Percentiles rank a stretch among this genome's conserved stretches.
Evolutionary conservation across 2,113 vertebrate species (phyloP).

Genomic region (Sinocyclocheilus anshuiensis): DNA sequence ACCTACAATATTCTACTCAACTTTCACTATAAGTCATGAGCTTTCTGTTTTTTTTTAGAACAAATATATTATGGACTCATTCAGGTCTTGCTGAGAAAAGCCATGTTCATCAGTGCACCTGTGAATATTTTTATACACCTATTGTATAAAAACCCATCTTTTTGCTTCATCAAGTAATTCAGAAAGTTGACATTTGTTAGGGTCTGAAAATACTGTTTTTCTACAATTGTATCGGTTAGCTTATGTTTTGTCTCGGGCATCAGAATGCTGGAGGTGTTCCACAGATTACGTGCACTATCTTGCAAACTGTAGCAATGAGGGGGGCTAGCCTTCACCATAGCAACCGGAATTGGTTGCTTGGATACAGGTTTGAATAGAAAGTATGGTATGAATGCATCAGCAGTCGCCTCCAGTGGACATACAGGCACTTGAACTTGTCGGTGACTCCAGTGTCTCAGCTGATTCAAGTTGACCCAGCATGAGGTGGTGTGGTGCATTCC

Average conservation of each 20-base stretch:
- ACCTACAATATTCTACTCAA: not conserved
- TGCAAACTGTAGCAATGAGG: conserved; percentile 59
- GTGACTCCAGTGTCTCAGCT: conserved; percentile 36
- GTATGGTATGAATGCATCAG: conserved; percentile 62
- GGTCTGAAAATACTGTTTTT: not conserved
- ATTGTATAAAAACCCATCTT: not conserved
- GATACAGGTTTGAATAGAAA: conserved; percentile 69
- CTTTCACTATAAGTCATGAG: not conserved
- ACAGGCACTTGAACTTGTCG: conserved; percentile 33
- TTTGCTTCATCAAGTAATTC: not conserved
- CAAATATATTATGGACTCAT: not conserved
- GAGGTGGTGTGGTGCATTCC: not conserved
- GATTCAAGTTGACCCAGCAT: conserved; percentile 14
- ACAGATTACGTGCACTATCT: conserved; percentile 59
- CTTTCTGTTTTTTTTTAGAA: no score
- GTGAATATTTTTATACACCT: not conserved
- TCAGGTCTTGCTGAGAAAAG: not conserved
- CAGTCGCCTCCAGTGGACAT: conserved; percentile 31
- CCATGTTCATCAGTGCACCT: not conserved
- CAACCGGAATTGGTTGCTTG: conserved; percentile 70
- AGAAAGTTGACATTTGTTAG: not conserved
- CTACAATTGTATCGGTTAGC: not conserved
- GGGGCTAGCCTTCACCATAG: conserved; percentile 65
- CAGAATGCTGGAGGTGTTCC: conserved; percentile 48
- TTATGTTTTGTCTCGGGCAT: conserved; percentile 33